Base-by-base conservation (phyloP, 2,888 invertebrate genomes). In the Napeogenes sylphis region DNA sequence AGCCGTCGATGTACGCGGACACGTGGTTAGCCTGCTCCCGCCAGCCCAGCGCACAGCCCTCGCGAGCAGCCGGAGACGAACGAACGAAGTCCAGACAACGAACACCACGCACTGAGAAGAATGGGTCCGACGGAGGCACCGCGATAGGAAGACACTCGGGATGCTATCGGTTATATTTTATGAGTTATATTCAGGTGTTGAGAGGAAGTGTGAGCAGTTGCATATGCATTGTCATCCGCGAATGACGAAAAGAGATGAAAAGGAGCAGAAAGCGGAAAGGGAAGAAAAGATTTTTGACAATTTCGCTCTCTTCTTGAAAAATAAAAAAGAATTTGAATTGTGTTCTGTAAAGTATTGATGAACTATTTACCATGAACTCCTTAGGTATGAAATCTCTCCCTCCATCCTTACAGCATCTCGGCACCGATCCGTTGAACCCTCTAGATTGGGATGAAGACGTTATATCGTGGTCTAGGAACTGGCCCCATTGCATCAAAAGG, bases 401-500 rank as follows among this genome's bases (percentile, higher is more conserved):
- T 4, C 92, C 92, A 65, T 91, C 91, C 58, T 91, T 88, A 75
- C 96, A 96, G 79, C 96, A 96, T 71, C 94, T 92, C 45, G 96
- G 95, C 61, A 96, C 93, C 0, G 95, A 94, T 6, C 95, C 94
- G 76, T 96, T 95, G 75, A 96, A 95, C 6, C 95, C 94, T 71
- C 93, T 90, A 1, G 95, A 93, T 73, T 95, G 95, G 0, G 94
- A 95, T 4, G 95, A 94, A 0, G 95, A 94, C 51, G 95, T 96
- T 68, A 98, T 86, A 78, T 98, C 97, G 75, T 98, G 97, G 78
- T 97, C 97, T 63, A 98, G 77, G 72, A 98, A 94, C 83, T 98
- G 97, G 0, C 97, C 97, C 96, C 97, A 97, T 79, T 97, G 97
- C 93, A 96, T 97, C 64, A 96, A 92, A 92, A 96, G 93, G 70